Evolutionary conservation across 2,797 vertebrate genomes (phyloP), one percentile per base, ranked within the genome.

Genomic region (Urophycis tenuis): DNA sequence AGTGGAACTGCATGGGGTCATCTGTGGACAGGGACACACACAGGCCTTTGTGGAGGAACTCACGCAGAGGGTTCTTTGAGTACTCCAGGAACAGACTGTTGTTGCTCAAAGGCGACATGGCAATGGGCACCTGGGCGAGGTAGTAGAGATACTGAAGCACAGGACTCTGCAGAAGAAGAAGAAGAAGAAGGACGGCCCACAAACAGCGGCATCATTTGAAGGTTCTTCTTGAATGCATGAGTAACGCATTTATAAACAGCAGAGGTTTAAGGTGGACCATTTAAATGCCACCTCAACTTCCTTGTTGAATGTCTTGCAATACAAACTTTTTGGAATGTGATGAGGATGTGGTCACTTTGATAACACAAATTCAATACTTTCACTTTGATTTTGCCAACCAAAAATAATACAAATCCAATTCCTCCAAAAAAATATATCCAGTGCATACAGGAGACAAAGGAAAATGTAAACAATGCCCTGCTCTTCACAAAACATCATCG

Each of bases 41-140:
- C 72, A 99, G 91, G 31, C 97, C 97, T 83, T 99, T 99, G 69
- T 98, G 96, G 17, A 98, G 92, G 86, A 99, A 99, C 84, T 99
- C 97, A 77, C 93, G 86, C 3, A 99, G 91, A 0, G 97, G 97
- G 84, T 96, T 99, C 88, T 99, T 99, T 71, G 97, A 97, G 88
- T 99, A 99, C 88, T 99, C 92, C 77, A 99, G 91, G 86, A 99
- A 99, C 1, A 99, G 89, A 83, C 97, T 99, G 91, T 99, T 99
- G 92, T 99, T 99, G 90, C 97, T 99, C 72, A 99, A 95, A 0
- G 97, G 97, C 72, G 97, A 99, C 97, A 99, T 99, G 80, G 97
- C 97, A 69, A 99, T 98, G 17, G 97, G 97, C 35, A 99, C 93
- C 93, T 98, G 96, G 77, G 94, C 95, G 85, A 99, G 94, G 86